Evolutionary conservation across 92 coral and sea anemone genomes (phyloP).

Genomic region (Palythoa caribaeorum): DNA sequence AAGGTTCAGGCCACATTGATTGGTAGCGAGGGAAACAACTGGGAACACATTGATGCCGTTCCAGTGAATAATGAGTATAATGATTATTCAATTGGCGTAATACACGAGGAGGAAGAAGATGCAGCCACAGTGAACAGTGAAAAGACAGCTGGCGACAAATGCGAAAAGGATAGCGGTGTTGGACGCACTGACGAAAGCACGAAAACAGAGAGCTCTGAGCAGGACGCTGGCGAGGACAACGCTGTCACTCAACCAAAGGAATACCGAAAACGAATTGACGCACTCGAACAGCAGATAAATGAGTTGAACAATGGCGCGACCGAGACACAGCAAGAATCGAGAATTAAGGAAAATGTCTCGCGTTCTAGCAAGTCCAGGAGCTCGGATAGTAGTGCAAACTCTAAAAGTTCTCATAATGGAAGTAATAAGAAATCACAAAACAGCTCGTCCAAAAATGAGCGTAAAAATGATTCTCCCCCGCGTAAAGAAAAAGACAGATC

Average conservation of each 20-base stretch:
- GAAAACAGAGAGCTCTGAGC: constrained; percentile 95
- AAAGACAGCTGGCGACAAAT: constrained; percentile 85
- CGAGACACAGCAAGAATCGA: constrained; percentile 50
- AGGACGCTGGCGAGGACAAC: constrained; percentile 82
- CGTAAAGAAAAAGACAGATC: constrained; percentile 76
- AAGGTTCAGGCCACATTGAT: constrained; percentile 94
- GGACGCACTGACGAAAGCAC: constrained; percentile 95
- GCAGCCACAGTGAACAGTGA: constrained; percentile 80
- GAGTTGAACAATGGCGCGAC: constrained; percentile 53
- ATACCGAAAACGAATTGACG: constrained; percentile 60
- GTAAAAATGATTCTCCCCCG: constrained; percentile 75
- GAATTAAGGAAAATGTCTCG: constrained; percentile 64
- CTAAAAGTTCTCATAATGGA: constrained; percentile 60
- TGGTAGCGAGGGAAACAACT: constrained; percentile 89
- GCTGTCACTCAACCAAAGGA: constrained; percentile 59
- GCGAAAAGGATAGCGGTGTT: constrained; percentile 97
- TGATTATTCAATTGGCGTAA: constrained; percentile 87
- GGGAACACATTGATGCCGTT: constrained; percentile 75
- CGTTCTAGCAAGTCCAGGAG: constrained; percentile 55
- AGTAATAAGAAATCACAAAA: constrained; percentile 67
- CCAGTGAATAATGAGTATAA: constrained; percentile 54
- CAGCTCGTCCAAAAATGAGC: constrained; percentile 64
- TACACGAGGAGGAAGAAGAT: constrained; percentile 96
- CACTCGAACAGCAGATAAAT: constrained; percentile 57
- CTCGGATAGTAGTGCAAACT: constrained; percentile 62